A percentile compares a stretch with the other conserved stretches of the same genome.
These are phyloP conservation scores for Monochamus saltuarius DNA, from an alignment of 1,140 invertebrate genomes.

Conservation along the genomic window DNA sequence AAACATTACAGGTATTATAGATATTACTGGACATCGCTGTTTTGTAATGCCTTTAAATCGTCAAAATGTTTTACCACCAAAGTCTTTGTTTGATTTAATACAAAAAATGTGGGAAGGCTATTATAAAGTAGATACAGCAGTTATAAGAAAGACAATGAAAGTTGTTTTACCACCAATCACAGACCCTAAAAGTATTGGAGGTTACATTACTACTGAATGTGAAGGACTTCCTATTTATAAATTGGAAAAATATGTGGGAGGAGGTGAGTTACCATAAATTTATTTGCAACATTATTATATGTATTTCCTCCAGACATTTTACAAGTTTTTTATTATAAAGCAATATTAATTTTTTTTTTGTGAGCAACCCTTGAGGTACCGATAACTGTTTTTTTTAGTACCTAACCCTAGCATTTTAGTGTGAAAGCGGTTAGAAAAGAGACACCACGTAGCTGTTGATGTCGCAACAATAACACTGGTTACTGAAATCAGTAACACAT, in stretches of 20 bases:
- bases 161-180: slow-evolving; percentile 72
- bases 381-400: too few relatives aligned
- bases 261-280: slow-evolving; percentile 51
- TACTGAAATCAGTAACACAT: too few relatives aligned
- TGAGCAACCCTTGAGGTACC: too few relatives aligned
- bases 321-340: too few relatives aligned
- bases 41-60: slow-evolving; percentile 88
- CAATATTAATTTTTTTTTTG: too few relatives aligned
- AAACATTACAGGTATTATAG: slow-evolving; percentile 84
- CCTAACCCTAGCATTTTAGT: too few relatives aligned
- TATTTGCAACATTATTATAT: slow-evolving; percentile 6
- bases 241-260: slow-evolving; percentile 64
- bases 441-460: too few relatives aligned
- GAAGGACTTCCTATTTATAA: slow-evolving; percentile 69
- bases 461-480: too few relatives aligned
- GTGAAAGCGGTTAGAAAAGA: too few relatives aligned
- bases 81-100: slow-evolving; percentile 74
- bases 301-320: background rate
- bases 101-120: slow-evolving; percentile 78
- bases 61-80: slow-evolving; percentile 73
- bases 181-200: slow-evolving; percentile 66
- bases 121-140: slow-evolving; percentile 79
- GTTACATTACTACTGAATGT: slow-evolving; percentile 73
- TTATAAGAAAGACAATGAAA: slow-evolving; percentile 75
- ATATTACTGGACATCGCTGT: slow-evolving; percentile 73